These are phyloP conservation scores for Nesogale talazaci DNA, from an alignment of 2,113 vertebrate genomes.

Conservation along the genomic window DNA sequence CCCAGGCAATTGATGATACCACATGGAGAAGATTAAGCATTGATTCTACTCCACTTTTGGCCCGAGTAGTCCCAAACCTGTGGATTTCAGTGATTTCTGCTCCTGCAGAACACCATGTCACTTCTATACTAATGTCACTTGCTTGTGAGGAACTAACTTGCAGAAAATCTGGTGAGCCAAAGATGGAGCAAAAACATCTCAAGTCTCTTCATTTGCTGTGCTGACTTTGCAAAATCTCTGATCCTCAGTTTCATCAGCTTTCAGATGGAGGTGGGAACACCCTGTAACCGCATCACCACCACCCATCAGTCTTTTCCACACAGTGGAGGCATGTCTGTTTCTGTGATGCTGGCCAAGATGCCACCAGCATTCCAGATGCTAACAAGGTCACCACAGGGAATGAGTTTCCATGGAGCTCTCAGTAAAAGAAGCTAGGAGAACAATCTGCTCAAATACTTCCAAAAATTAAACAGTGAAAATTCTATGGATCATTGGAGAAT, in stretches of 20 bases:
- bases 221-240: not conserved
- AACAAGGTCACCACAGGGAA: not conserved
- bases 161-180: rapidly evolving
- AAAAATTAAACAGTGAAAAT: not conserved
- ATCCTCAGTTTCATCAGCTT: not conserved
- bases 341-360: not conserved
- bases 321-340: not conserved
- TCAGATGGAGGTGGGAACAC: too few relatives aligned
- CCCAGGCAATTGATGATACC: too few relatives aligned
- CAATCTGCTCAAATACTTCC: not conserved
- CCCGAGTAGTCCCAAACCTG: not conserved
- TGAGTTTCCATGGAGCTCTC: not conserved
- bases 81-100: not conserved
- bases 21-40: not conserved
- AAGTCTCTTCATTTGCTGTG: rapidly evolving
- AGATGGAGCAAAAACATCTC: rapidly evolving
- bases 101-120: too few relatives aligned
- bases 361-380: not conserved
- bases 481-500: not conserved
- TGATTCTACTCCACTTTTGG: not conserved
- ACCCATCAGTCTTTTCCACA: not conserved
- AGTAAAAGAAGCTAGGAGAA: not conserved
- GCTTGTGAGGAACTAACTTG: rapidly evolving
- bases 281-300: not conserved
- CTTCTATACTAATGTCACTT: not conserved